Evolutionary conservation across 2,888 invertebrate genomes (phyloP), one percentile per base, ranked within the genome.

Genomic region (Drosophila subquinaria): DNA sequence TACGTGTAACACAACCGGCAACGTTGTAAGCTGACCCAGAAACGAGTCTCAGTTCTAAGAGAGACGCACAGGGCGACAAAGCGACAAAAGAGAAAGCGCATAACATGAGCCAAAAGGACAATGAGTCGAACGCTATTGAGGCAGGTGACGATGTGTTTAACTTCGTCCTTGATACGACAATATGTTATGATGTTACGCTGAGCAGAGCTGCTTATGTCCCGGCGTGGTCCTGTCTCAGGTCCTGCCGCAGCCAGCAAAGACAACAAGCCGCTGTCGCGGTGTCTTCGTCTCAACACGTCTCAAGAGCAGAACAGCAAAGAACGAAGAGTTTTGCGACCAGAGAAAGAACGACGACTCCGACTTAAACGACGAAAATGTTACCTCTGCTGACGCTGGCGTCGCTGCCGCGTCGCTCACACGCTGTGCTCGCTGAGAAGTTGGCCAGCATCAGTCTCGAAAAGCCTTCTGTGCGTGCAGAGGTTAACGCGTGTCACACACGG

Each of bases 121-220:
- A 60, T 55, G 50, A 59, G 65, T 61, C 20, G 60, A 52, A 59
- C 45, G 52, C 47, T 67, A 62, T 73, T 73, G 76, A 76, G 65
- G 69, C 72, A 80, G 76, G 72, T 73, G 79, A 73, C 81, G 82
- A 85, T 89, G 90, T 82, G 76, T 75, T 88, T 76, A 73, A 79
- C 89, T 86, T 90, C 88, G 89, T 82, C 90, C 89, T 88, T 88
- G 90, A 90, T 83, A 73, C 88, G 88, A 89, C 87, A 88, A 90
- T 88, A 88, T 88, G 89, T 82, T 82, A 77, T 67, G 67, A 69
- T 72, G 69, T 5, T 23, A 45, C 20, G 30, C 43, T 45, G 45
- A 52, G 35, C 40, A 51, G 47, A 45, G 61, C 61, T 61, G 79
- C 69, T 59, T 56, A 63, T 63, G 57, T 59, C 47, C 60, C 57